Evolutionary conservation across 2,113 vertebrate species (phyloP), one percentile per base, ranked within the genome.

Genomic region (Sterrhoptilus dennistouni): DNA sequence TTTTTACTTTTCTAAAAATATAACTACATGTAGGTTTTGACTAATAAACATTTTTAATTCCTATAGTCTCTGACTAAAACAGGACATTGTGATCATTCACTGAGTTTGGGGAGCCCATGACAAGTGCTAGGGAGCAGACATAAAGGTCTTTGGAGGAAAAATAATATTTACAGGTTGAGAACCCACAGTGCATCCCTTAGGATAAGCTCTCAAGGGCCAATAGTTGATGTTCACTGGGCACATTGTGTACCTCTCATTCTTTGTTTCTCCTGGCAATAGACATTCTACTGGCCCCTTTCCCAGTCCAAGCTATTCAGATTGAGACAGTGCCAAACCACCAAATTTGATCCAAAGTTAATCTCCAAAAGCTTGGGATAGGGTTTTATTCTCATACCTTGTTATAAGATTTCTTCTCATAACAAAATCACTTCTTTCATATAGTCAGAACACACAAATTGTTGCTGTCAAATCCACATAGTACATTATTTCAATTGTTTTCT

Each of bases 191-290:
- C 15, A 22, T 69, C 21, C 49, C 24, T 69, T 36, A 68, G 33
- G 20, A 52, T n/a, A 79, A 79, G 9, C 27, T 80, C 29, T 47
- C 68, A 49, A 61, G 15, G 40, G 14, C 50, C 31, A 61, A 36
- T 59, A n/a, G 82, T 54, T 93, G 78, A 65, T 85, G 24, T 80
- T 66, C 50, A 66, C 35, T 69, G 70, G 29, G 68, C 80, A 42
- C 33, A 83, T 5, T 9, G 6, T 5, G 1, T 50, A 83, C 64
- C 44, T 93, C 64, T 80, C n/a, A 0, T 69, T 74, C 40, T 76
- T 83, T 90, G 47, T 88, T 94, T 91, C 87, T 85, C 12, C 60
- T 95, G 82, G 93, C 85, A 80, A 57, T 38, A 86, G 59, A 72
- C 33, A 28, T 65, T 80, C n/a, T 74, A 27, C 42, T 96, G 93